Percentiles rank a stretch among this genome's conserved stretches.
Evolutionary conservation across 2,113 vertebrate genomes (phyloP).

Genomic region (Phasianus colchicus): DNA sequence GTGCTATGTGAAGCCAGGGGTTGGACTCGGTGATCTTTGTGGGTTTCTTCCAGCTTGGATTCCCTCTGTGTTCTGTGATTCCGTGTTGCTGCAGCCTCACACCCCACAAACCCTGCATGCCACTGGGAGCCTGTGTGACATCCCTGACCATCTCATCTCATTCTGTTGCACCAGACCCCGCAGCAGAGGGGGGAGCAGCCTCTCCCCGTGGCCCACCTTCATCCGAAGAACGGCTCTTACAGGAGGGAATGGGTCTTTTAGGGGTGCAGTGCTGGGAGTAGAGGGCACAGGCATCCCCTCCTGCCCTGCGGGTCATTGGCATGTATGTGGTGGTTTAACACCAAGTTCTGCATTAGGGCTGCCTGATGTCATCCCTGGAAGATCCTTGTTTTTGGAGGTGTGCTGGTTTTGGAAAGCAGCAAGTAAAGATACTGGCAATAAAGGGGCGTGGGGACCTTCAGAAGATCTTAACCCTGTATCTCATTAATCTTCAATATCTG

Average conservation of each 20-base stretch:
- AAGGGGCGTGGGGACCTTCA: not conserved
- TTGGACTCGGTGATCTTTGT: no score
- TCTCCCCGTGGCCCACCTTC: not conserved
- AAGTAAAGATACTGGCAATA: not conserved
- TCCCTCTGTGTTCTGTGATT: no score
- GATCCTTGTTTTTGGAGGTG: not conserved
- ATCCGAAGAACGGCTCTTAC: not conserved
- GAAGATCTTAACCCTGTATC: not conserved
- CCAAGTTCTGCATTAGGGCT: fast-evolving
- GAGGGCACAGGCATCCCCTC: not conserved
- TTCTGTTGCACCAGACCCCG: not conserved
- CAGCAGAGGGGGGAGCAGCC: not conserved
- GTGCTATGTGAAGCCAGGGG: no score
- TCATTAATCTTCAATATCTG: fast-evolving
- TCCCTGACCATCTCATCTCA: not conserved
- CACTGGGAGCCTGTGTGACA: fast-evolving
- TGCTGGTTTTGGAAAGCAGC: fast-evolving
- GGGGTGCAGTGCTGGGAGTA: fast-evolving
- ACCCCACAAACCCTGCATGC: not conserved
- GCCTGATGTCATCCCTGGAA: fast-evolving
- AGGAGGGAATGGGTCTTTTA: not conserved
- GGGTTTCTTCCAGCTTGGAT: no score
- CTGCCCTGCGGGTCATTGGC: not conserved
- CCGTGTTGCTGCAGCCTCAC: fast-evolving
- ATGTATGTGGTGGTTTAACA: not conserved